Conservation (phyloP, 2,113 vertebrate genomes). For the Camelus dromedarius region DNA sequence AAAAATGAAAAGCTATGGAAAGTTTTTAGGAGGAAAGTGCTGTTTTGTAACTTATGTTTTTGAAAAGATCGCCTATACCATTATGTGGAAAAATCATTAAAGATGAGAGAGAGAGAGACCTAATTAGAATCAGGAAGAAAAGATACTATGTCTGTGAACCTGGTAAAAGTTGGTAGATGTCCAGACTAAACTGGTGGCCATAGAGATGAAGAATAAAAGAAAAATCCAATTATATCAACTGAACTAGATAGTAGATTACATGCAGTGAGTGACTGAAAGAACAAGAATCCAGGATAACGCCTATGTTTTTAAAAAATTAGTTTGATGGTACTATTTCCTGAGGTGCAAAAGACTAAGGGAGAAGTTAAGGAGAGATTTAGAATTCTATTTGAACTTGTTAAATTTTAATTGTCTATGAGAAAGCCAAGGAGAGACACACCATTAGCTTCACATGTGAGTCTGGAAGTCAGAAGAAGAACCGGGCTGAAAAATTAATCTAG, state of each 20-base stretch:
- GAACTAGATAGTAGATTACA: background rate
- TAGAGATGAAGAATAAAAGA: background rate
- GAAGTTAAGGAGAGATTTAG: background rate
- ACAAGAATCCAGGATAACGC: background rate
- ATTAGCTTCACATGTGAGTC: background rate
- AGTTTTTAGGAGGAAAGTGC: background rate
- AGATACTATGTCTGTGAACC: background rate
- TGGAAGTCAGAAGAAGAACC: background rate
- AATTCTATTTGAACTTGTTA: too few relatives aligned
- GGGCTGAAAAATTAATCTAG: background rate
- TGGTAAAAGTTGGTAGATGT: background rate
- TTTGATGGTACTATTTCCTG: background rate
- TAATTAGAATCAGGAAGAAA: background rate
- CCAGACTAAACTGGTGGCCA: background rate
- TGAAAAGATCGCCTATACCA: background rate
- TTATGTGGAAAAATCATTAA: background rate
- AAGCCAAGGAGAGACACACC: background rate
- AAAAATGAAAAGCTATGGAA: background rate
- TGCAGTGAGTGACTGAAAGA: background rate
- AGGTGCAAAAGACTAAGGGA: background rate
- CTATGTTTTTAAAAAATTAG: background rate
- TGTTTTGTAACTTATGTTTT: background rate
- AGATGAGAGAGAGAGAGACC: background rate
- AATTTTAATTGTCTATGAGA: background rate
- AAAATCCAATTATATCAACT: background rate